These are phyloP conservation scores for Pangasianodon gigas DNA, from an alignment of 2,113 vertebrate species.

Conservation along the genomic window DNA sequence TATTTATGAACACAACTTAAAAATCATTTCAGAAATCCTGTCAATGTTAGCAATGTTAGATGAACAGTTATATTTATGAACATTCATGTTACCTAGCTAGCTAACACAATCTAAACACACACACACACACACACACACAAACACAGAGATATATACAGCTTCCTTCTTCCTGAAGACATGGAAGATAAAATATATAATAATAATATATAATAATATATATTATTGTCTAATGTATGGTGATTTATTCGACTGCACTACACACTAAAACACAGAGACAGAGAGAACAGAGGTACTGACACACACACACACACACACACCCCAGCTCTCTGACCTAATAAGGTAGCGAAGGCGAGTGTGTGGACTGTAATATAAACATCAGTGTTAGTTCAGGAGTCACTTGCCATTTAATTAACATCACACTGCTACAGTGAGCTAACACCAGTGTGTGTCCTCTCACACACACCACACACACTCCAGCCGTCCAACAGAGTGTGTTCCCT, in stretches of 20 bases:
- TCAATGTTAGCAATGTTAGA: not conserved
- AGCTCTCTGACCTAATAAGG: constrained; percentile 70
- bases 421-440: constrained; percentile 43
- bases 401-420: constrained; percentile 67
- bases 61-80: not conserved
- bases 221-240: not conserved
- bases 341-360: constrained; percentile 52
- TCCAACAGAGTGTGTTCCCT: not conserved
- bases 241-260: not conserved
- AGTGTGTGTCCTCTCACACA: constrained; percentile 20
- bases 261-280: not conserved
- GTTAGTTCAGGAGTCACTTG: constrained; percentile 49
- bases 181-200: not conserved
- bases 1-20: not conserved
- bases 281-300: not conserved
- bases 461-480: constrained; percentile 39
- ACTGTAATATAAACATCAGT: constrained; percentile 68
- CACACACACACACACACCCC: not conserved
- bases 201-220: not conserved
- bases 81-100: not conserved
- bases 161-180: not conserved
- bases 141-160: not conserved
- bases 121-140: not conserved
- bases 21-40: not conserved
- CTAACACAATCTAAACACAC: not conserved